Evolutionary conservation across 1,140 invertebrate species (phyloP).

Genomic region (Arctopsyche grandis): DNA sequence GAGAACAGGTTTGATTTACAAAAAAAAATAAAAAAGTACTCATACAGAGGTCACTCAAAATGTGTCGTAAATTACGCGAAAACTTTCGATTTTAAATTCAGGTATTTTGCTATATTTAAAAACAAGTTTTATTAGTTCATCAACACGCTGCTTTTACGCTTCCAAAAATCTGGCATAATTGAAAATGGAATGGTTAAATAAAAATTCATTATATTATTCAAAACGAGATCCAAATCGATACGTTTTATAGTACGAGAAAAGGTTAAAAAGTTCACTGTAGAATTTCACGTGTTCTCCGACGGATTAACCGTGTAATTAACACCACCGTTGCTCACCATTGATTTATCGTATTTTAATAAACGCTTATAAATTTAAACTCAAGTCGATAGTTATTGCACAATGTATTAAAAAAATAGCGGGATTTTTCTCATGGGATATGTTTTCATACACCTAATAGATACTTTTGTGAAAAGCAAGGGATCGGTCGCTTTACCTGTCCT

Average conservation of each 20-base stretch:
- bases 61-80: background rate
- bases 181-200: too few species aligned
- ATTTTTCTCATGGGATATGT: background rate
- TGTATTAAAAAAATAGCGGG: background rate
- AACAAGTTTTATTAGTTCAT: too few species aligned
- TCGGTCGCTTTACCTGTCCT: background rate
- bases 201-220: too few species aligned
- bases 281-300: conserved; percentile 34
- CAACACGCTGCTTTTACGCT: too few species aligned
- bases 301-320: conserved; percentile 33
- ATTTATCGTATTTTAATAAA: conserved; percentile 38
- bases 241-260: background rate
- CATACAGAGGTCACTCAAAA: background rate
- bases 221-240: too few species aligned
- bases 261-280: conserved; percentile 34
- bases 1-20: background rate
- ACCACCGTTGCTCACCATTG: conserved; percentile 33
- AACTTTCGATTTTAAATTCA: background rate
- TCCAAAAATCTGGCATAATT: too few species aligned
- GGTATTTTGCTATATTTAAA: too few species aligned
- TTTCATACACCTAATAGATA: too few species aligned
- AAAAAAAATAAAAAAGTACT: background rate
- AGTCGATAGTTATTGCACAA: conserved; percentile 7
- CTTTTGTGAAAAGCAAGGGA: background rate
- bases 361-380: conserved; percentile 24